Percentiles rank a stretch among this genome's conserved stretches.
Evolutionary conservation across 2,888 invertebrate genomes (phyloP).

Genomic region (Empis stercorea): DNA sequence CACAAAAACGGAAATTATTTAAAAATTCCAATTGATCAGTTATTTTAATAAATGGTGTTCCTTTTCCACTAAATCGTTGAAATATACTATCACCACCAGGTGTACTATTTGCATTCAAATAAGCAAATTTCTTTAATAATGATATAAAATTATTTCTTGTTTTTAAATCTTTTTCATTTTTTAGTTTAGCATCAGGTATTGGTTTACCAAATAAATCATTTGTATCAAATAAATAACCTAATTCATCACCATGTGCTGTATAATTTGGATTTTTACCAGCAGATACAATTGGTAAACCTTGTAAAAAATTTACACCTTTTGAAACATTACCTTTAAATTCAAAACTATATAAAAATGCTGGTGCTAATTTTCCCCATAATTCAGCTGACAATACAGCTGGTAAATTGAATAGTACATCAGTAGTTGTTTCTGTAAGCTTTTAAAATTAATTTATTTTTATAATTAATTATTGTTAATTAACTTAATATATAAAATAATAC

Average conservation of each 20-base stretch:
- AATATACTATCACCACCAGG: slow-evolving; percentile 20
- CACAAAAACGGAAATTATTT: slow-evolving; percentile 37
- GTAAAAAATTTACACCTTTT: slow-evolving; percentile 50
- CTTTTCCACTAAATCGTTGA: slow-evolving; percentile 31
- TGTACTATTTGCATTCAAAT: slow-evolving; percentile 16
- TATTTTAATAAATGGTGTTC: slow-evolving; percentile 44
- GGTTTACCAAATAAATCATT: slow-evolving; percentile 46
- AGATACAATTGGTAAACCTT: slow-evolving; percentile 47
- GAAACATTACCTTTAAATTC: slow-evolving; percentile 51
- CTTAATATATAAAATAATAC: too few species aligned
- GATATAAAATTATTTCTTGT: slow-evolving; percentile 53
- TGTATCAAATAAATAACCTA: slow-evolving; percentile 57
- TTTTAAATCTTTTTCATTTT: slow-evolving; percentile 43
- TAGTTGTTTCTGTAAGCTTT: slow-evolving; percentile 36
- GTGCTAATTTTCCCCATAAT: slow-evolving; percentile 52
- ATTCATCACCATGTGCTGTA: slow-evolving; percentile 56
- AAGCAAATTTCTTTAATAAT: slow-evolving; percentile 53
- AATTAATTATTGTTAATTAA: not conserved
- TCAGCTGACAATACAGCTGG: slow-evolving; percentile 59
- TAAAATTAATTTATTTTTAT: not conserved
- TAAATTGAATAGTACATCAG: slow-evolving; percentile 62
- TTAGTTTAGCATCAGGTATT: slow-evolving; percentile 31
- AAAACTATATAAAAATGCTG: slow-evolving; percentile 61
- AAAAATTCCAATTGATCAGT: slow-evolving; percentile 36
- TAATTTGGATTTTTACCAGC: slow-evolving; percentile 29